Conservation (phyloP, 2,797 vertebrate species). For the Enteromius thamalakanensis region DNA sequence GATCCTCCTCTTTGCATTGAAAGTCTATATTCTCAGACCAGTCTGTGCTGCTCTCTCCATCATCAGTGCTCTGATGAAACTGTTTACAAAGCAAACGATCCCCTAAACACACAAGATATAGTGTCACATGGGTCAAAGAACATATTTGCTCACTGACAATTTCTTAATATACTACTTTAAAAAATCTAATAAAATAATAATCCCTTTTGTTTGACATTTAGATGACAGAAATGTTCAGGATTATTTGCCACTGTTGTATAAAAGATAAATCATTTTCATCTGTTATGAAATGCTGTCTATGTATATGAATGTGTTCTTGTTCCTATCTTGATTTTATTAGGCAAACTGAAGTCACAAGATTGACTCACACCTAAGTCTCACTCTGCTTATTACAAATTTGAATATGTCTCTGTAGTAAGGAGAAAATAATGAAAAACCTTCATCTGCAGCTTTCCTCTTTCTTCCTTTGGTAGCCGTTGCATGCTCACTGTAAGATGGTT, state of each 20-base stretch:
- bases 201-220: neutral
- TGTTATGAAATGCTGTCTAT: neutral
- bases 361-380: constrained; percentile 24
- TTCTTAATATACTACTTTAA: neutral
- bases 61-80: constrained; percentile 60
- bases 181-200: neutral
- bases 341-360: constrained; percentile 68
- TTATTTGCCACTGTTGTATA: neutral
- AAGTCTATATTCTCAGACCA: constrained; percentile 54
- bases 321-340: constrained; percentile 62
- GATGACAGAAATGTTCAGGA: neutral
- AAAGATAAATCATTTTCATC: constrained; percentile 5
- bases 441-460: constrained; percentile 76
- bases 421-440: constrained; percentile 70
- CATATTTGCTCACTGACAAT: neutral
- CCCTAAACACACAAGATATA: constrained; percentile 47
- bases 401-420: constrained; percentile 42
- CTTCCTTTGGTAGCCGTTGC: constrained; percentile 57
- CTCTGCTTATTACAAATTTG: constrained; percentile 43
- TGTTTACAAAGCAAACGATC: constrained; percentile 40
- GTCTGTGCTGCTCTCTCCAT: constrained; percentile 49
- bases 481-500: constrained; percentile 35
- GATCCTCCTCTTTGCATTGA: constrained; percentile 75
- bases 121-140: neutral
- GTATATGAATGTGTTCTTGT: neutral